Conservation (phyloP, 2,113 vertebrate genomes). For the Notothenia coriiceps region DNA sequence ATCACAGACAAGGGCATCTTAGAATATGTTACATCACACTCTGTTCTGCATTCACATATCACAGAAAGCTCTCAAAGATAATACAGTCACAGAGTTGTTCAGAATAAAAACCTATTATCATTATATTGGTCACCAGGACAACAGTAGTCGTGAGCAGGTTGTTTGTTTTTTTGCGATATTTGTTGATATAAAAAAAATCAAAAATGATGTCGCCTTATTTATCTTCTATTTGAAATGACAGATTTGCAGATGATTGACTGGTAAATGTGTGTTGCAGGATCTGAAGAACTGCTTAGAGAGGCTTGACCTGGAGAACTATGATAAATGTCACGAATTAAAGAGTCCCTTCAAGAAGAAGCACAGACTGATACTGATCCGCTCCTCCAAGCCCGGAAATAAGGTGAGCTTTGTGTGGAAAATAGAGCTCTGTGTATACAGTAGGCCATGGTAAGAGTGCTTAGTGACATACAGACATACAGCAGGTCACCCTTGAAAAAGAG, state of each 20-base stretch:
- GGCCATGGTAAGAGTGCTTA: not conserved
- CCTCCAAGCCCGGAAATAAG: constrained; percentile 88
- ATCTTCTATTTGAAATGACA: not conserved
- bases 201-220: not conserved
- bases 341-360: constrained; percentile 90
- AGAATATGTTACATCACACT: not conserved
- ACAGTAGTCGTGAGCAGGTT: not conserved
- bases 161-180: not conserved
- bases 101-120: not conserved
- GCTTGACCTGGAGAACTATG: constrained; percentile 92
- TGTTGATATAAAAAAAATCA: not conserved
- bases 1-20: too few species aligned
- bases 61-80: not conserved
- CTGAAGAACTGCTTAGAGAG: constrained; percentile 92
- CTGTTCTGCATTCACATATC: not conserved
- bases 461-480: not conserved
- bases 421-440: not conserved
- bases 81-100: not conserved
- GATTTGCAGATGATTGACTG: not conserved
- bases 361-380: constrained; percentile 90
- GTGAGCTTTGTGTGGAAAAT: constrained; percentile 78
- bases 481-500: too few species aligned
- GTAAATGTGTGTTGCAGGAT: constrained; percentile 81
- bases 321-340: constrained; percentile 92
- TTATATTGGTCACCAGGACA: not conserved